Evolutionary conservation across 2,797 vertebrate genomes (phyloP), one percentile per base, ranked within the genome.

Genomic region (Furcifer pardalis): DNA sequence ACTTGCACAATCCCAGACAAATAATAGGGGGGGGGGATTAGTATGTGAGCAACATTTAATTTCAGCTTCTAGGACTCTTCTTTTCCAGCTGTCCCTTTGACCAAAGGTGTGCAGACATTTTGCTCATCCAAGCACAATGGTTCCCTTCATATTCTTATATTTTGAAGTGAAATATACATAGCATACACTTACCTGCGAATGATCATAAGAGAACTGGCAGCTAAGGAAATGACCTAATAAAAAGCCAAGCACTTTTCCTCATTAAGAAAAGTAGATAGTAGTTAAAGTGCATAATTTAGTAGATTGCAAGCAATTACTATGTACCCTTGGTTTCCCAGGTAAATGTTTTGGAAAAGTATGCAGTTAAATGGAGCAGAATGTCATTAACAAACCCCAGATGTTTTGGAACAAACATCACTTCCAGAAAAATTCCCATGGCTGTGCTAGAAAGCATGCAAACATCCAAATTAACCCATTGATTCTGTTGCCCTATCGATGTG

Each of bases 321-420:
- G 63, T 77, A 44, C 77, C n/a, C 23, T 69, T 30, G 72, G 65
- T 62, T 87, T 84, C 56, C 77, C 73, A 77, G 78, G 86, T 71
- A 84, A 52, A 84, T 74, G 76, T 81, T 87, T 84, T 77, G 65
- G 73, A 44, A 87, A 63, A 87, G 79, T 32, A 73, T 77, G 62
- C 79, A 84, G 83, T 87, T 83, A 80, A 84, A 91, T 89, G 75
- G 68, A 87, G 73, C 84, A 84, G 77, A 85, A 82, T 88, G 84
- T 40, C 81, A 83, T 84, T 88, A 91, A 91, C 76, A 83, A 84
- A 84, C 84, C 86, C 84, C 84, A 89, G 88, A 88, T 91, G 88
- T 89, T 86, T 82, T 56, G 74, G 86, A 84, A 85, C 12, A 81
- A 86, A 81, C 32, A 81, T 35, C 15, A n/a, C 42, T 44, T 69